Percentiles rank a stretch among this genome's conserved stretches.
phyloP scores from a whole-genome alignment of 2,888 invertebrate species.

The Gandaritis pyraliata region DNA sequence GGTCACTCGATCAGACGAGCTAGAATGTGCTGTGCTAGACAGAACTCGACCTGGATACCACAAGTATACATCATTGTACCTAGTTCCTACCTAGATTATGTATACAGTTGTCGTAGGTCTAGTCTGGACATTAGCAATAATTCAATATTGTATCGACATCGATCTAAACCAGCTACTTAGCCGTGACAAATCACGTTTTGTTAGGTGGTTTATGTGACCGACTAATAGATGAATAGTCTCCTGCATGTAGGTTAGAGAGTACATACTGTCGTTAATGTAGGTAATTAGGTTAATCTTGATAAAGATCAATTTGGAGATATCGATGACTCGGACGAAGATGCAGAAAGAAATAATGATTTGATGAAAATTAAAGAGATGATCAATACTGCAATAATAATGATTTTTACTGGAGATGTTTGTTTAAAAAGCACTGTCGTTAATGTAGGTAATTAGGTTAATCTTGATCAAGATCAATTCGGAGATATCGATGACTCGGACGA shows the following conservation, averaged over 20 bases:
- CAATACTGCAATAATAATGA: no score
- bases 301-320: not conserved
- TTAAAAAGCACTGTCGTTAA: slow-evolving; percentile 33
- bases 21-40: slow-evolving; percentile 43
- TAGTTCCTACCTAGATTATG: no score
- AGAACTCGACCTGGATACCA: slow-evolving; percentile 35
- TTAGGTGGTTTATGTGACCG: slow-evolving; percentile 22
- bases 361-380: not conserved
- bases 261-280: slow-evolving; percentile 44
- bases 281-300: slow-evolving; percentile 43
- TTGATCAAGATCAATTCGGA: slow-evolving; percentile 5
- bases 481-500: slow-evolving; percentile 15
- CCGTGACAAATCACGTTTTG: slow-evolving; percentile 46
- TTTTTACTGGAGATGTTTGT: no score
- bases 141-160: slow-evolving; percentile 49
- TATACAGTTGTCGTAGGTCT: slow-evolving; percentile 25
- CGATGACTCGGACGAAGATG: slow-evolving; percentile 12
- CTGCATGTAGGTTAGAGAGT: slow-evolving; percentile 28
- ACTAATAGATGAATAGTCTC: slow-evolving; percentile 7
- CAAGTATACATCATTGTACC: not conserved
- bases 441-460: slow-evolving; percentile 48
- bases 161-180: slow-evolving; percentile 42
- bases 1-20: slow-evolving; percentile 54
- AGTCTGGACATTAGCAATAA: slow-evolving; percentile 44
- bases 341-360: slow-evolving; percentile 10